Evolutionary conservation across 2,113 vertebrate genomes (phyloP).

Genomic region (Phyllostomus discolor): DNA sequence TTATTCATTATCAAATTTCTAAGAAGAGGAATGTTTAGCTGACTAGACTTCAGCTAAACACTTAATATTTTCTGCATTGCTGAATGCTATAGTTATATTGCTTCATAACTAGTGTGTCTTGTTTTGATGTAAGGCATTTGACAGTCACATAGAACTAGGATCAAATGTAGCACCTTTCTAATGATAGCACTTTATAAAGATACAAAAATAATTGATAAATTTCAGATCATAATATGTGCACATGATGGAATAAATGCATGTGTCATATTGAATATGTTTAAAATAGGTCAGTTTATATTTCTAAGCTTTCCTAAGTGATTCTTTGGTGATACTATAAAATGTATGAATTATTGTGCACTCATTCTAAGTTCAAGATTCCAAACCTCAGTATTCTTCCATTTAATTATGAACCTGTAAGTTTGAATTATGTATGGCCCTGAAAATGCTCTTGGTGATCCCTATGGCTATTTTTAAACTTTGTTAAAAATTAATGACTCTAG

Average conservation of each 20-base stretch:
- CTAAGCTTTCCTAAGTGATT: background rate
- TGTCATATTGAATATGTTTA: background rate
- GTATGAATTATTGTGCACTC: background rate
- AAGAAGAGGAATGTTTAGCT: background rate
- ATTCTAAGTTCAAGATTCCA: background rate
- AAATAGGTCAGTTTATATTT: background rate
- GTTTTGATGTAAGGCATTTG: background rate
- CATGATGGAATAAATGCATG: background rate
- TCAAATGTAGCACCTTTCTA: background rate
- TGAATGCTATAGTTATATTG: background rate
- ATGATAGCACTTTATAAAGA: background rate
- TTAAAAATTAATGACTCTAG: background rate
- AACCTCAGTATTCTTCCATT: background rate
- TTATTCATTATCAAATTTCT: background rate
- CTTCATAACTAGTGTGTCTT: background rate
- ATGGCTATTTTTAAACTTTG: background rate
- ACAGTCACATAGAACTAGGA: background rate
- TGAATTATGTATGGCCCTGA: background rate
- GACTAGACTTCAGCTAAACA: background rate
- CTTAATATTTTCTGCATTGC: background rate
- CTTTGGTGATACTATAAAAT: background rate
- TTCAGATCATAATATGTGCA: background rate
- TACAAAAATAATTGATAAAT: background rate
- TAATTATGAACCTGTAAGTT: background rate
- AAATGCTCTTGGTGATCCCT: background rate